Evolutionary conservation across 2,113 vertebrate species (phyloP), one percentile per base, ranked within the genome.

Genomic region (Morone chrysops): DNA sequence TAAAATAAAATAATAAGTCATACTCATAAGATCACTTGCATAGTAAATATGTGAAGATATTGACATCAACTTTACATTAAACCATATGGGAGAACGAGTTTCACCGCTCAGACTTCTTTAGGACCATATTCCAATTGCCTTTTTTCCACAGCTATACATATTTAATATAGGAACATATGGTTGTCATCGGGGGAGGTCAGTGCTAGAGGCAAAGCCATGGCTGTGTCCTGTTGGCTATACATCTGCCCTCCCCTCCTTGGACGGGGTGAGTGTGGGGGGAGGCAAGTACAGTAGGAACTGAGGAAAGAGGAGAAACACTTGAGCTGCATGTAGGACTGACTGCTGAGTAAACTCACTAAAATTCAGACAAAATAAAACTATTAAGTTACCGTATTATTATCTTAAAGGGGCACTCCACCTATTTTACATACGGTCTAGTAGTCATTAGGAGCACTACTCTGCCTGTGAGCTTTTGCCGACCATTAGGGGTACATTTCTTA

Each of bases 151-250:
- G 54, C 75, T 80, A 85, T 89, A 81, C 90, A 88, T 93, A 87
- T 89, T 88, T 90, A 89, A 91, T 85, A 75, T 5, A 66, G 63
- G 53, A 90, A 69, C 88, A 92, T 90, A 93, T 92, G 93, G 90
- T 84, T 84, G 89, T 90, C 89, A 85, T 90, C 70, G 48, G 81
- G 86, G 87, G 91, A 90, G 88, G 88, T 87, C 88, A 85, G 71
- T 0, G 70, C 87, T 80, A 1, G 68, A 86, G 87, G 86, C 71
- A 77, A 80, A 81, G 31, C 76, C 75, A n/a, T 53, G 65, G 71
- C 81, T 67, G 63, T 18, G 71, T 86, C 83, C 84, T 86, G 78
- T 82, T 56, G 84, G 82, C 82, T 75, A 56, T 81, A 75, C 88
- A 85, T 88, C 87, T 89, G 76, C 82, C 82, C 82, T 75, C 45